Evolutionary conservation across 2,888 invertebrate species (phyloP).

Genomic region (Tipula confusa): DNA sequence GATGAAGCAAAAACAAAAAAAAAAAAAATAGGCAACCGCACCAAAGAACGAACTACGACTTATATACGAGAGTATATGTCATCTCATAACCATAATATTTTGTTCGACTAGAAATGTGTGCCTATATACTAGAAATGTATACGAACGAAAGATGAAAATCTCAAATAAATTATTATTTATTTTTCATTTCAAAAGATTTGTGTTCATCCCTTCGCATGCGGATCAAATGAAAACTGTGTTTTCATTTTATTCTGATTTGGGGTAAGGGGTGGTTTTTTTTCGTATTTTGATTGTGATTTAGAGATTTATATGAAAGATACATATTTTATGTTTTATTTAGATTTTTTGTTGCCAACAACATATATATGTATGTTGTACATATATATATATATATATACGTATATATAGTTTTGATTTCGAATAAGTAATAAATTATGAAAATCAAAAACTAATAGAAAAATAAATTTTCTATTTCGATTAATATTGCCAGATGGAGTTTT

Average conservation of each 20-base stretch:
- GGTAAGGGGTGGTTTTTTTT: neutral
- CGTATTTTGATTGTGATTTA: neutral
- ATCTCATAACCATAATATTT: conserved; percentile 16
- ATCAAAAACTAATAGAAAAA: neutral
- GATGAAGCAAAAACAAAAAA: neutral
- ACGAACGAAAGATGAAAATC: neutral
- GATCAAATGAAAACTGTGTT: conserved; percentile 3
- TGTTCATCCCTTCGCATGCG: neutral
- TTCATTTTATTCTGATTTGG: neutral
- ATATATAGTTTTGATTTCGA: neutral
- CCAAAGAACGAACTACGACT: no score
- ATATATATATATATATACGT: no score
- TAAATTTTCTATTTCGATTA: neutral
- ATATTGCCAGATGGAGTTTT: neutral
- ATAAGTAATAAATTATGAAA: neutral
- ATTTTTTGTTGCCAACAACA: neutral
- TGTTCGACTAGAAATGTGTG: neutral
- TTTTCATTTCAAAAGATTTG: conserved; percentile 20
- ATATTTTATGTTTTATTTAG: neutral
- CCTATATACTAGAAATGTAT: neutral
- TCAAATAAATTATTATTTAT: conserved; percentile 25
- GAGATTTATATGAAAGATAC: conserved; percentile 20
- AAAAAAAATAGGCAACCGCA: neutral
- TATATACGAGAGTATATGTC: neutral
- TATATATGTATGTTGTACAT: no score